Evolutionary conservation across 2,113 vertebrate genomes (phyloP), one percentile per base, ranked within the genome.

Genomic region (Lampris incognitus): DNA sequence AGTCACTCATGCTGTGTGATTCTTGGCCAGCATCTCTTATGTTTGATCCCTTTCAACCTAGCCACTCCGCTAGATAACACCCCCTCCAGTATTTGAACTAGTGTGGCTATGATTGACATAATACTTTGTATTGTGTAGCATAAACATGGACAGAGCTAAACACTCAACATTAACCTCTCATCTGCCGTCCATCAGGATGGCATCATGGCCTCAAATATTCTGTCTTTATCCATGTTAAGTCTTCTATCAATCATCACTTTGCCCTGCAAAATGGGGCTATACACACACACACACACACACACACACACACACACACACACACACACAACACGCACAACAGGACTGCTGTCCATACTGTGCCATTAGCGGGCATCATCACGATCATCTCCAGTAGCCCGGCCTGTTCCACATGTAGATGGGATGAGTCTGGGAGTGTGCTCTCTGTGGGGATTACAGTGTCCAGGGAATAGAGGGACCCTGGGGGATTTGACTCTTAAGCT

Each of bases 401-500:
- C 77, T 81, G 77, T 76, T 60, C 75, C 42, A 56, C 51, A 57
- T 24, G 61, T 37, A 66, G 9, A 64, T 54, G 66, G 76, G 55
- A 73, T 79, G 76, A 80, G 57, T 79, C 57, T 69, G 60, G 41
- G 68, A 78, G 73, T 3, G 2, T 49, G 67, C 65, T 79, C 54
- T 83, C 79, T 48, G 1, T 72, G 64, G 78, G 74, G 89, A 94
- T 92, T 82, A 89, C 13, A 46, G 49, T 42, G 68, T 83, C 79
- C 37, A 49, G 69, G 73, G 83, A 79, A 78, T 84, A 73, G 56
- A 77, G 68, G 5, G 49, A 79, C 77, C 41, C 52, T 60, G 68
- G 83, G 76, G 82, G 88, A 90, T 92, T 93, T 90, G 76, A 81
- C 66, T 79, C 50, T 77, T 88, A 86, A 88, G 66, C 87, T 85